These are phyloP conservation scores for Xenotilapia leptura DNA, from an alignment of 2,113 vertebrate genomes.

Conservation along the genomic window DNA sequence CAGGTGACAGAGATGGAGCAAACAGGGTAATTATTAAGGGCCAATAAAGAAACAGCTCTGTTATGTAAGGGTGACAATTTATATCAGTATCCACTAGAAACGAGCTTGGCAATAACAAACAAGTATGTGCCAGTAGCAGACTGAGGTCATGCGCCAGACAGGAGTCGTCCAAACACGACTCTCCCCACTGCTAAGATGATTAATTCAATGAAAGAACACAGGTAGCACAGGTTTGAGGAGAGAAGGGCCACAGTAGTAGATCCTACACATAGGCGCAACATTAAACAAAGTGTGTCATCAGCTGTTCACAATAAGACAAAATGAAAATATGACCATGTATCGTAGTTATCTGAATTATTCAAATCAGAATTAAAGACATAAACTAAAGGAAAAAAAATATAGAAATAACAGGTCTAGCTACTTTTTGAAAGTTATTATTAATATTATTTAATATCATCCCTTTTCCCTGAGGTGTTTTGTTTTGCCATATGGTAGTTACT, in stretches of 20 bases:
- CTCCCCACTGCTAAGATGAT: constrained; percentile 12
- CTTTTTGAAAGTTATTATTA: background rate
- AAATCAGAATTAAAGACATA: background rate
- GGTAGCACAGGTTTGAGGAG: background rate
- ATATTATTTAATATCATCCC: background rate
- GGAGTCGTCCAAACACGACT: background rate
- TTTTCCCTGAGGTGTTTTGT: background rate
- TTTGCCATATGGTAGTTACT: background rate
- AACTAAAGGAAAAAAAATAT: background rate
- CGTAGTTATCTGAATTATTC: background rate
- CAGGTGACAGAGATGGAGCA: background rate
- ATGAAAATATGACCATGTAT: background rate
- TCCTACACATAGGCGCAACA: background rate
- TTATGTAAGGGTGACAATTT: background rate
- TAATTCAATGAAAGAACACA: constrained; percentile 20
- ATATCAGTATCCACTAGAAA: background rate
- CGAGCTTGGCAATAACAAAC: background rate
- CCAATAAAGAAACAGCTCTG: background rate
- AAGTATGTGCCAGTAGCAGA: background rate
- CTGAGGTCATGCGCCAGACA: constrained; percentile 18
- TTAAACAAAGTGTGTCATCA: background rate
- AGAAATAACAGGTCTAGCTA: background rate
- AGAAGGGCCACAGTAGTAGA: background rate
- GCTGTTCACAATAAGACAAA: background rate
- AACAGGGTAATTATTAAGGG: background rate